Evolutionary conservation across 2,888 invertebrate species (phyloP).

Genomic region (Bugulina stolonifera): DNA sequence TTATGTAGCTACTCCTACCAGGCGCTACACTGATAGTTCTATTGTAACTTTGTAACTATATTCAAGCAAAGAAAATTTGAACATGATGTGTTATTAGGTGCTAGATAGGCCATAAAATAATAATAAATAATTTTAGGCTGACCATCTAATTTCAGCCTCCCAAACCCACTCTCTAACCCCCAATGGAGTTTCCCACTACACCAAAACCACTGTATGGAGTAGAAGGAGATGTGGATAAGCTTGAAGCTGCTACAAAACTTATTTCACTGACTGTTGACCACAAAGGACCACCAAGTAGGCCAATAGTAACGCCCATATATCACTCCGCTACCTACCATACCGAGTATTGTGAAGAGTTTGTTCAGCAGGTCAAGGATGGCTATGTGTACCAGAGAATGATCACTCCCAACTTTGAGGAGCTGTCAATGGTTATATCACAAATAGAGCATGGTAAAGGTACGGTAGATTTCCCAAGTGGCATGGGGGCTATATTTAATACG

Average conservation of each 20-base stretch:
- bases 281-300: constrained; percentile 31
- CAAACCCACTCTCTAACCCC: too few relatives aligned
- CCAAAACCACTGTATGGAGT: background rate
- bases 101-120: too few relatives aligned
- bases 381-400: constrained; percentile 43
- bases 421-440: constrained; percentile 39
- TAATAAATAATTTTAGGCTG: too few relatives aligned
- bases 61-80: too few relatives aligned
- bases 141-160: too few relatives aligned
- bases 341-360: constrained; percentile 39
- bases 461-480: constrained; percentile 43
- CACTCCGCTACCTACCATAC: constrained; percentile 43
- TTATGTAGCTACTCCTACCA: too few relatives aligned
- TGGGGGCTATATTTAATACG: constrained; percentile 46
- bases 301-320: constrained; percentile 41
- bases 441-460: constrained; percentile 45
- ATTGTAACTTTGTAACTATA: too few relatives aligned
- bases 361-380: constrained; percentile 38
- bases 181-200: background rate
- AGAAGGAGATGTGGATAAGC: background rate
- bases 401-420: constrained; percentile 39
- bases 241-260: background rate
- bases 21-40: too few relatives aligned
- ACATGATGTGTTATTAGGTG: too few relatives aligned
- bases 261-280: background rate